Conservation (phyloP, 2,888 invertebrate genomes). For the Agrypnus murinus region DNA sequence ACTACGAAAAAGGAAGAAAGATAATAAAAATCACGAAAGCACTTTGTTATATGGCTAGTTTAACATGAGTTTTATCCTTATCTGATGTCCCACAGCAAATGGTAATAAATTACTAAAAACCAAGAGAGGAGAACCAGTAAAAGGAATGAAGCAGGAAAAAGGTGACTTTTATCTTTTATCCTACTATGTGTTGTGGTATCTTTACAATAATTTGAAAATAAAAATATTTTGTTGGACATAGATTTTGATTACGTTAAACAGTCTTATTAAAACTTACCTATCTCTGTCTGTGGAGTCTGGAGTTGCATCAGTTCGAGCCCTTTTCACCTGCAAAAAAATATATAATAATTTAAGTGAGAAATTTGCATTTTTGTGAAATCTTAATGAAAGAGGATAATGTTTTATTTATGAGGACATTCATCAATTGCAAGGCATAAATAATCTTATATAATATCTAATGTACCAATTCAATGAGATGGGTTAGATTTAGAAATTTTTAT, state of each 20-base stretch:
- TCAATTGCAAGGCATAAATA: too few species aligned
- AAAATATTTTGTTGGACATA: background rate
- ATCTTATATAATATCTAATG: too few species aligned
- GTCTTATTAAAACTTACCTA: constrained; percentile 74
- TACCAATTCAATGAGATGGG: too few species aligned
- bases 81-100: constrained; percentile 43
- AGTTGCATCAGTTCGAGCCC: constrained; percentile 78
- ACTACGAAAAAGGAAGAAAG: constrained; percentile 30
- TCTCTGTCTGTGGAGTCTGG: constrained; percentile 79
- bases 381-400: too few species aligned
- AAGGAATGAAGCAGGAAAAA: constrained; percentile 11
- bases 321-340: constrained; percentile 79
- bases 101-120: constrained; percentile 31
- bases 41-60: constrained; percentile 40
- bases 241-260: background rate
- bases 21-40: constrained; percentile 34
- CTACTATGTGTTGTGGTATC: too few species aligned
- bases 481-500: too few species aligned
- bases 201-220: background rate
- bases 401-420: too few species aligned
- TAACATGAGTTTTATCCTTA: constrained; percentile 40
- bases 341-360: too few species aligned
- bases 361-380: too few species aligned
- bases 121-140: background rate
- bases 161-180: background rate